These are phyloP conservation scores for Pungitius pungitius DNA, from an alignment of 2,113 vertebrate genomes.

Conservation along the genomic window DNA sequence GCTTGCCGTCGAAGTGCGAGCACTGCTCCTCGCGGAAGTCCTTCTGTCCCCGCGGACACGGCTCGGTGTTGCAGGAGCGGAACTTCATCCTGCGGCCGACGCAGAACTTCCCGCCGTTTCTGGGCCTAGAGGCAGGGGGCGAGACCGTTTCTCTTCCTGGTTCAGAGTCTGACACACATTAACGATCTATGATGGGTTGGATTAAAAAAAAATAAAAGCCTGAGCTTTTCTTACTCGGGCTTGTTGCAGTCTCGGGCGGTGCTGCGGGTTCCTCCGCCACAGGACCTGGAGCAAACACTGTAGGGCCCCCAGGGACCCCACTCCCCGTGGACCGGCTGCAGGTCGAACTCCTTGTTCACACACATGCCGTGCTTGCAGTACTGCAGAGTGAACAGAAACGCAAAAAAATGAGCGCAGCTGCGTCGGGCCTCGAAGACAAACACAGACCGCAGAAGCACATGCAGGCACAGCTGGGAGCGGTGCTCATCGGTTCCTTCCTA, in stretches of 20 bases:
- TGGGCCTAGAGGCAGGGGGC: conserved; percentile 80
- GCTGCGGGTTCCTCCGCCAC: conserved; percentile 94
- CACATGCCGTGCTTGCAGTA: conserved; percentile 93
- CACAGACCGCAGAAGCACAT: conserved; percentile 39
- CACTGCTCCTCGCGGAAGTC: conserved; percentile 96
- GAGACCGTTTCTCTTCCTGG: neutral
- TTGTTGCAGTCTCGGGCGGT: conserved; percentile 89
- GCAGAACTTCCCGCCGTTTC: conserved; percentile 93
- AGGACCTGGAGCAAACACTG: conserved; percentile 91
- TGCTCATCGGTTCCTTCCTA: conserved; percentile 43
- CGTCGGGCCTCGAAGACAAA: conserved; percentile 25
- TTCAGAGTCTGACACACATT: neutral
- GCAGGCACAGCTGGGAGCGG: conserved; percentile 45
- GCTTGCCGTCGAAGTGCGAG: conserved; percentile 92
- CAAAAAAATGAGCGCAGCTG: conserved; percentile 14
- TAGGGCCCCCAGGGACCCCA: conserved; percentile 96
- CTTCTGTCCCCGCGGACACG: conserved; percentile 88
- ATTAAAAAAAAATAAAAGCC: neutral
- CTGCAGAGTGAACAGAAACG: conserved; percentile 74
- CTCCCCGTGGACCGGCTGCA: conserved; percentile 89
- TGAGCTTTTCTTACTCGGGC: conserved; percentile 87
- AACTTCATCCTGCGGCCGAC: conserved; percentile 97
- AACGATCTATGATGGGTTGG: neutral
- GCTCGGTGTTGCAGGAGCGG: conserved; percentile 94
- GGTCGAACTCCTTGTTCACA: conserved; percentile 89